phyloP scores from a whole-genome alignment of 2,797 vertebrate species.

The Pampus argenteus region DNA sequence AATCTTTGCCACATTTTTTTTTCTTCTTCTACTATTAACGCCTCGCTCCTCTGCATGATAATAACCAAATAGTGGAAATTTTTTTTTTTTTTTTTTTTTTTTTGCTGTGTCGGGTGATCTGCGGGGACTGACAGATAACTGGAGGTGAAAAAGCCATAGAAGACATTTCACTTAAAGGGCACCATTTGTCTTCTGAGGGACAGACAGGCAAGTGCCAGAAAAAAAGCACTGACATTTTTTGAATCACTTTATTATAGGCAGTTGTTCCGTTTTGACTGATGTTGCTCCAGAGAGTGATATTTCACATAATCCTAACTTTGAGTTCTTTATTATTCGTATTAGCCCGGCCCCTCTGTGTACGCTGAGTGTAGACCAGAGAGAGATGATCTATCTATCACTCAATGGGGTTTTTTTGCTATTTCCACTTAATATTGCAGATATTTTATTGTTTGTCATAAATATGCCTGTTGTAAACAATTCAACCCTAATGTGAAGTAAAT shows the following conservation, averaged over 20 bases:
- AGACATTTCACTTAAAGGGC: constrained; percentile 55
- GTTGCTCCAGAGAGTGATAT: constrained; percentile 32
- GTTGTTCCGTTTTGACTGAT: constrained; percentile 35
- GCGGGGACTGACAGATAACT: constrained; percentile 32
- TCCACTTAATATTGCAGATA: too few relatives aligned
- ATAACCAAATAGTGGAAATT: constrained; percentile 20
- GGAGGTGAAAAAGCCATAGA: constrained; percentile 21
- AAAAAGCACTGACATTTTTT: constrained; percentile 58
- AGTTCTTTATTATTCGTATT: constrained; percentile 5
- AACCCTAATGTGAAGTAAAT: too few relatives aligned
- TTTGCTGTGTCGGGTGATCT: constrained; percentile 5
- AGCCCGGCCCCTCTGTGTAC: neutral
- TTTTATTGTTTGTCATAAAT: too few relatives aligned
- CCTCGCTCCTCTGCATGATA: constrained; percentile 68
- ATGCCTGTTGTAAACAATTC: too few relatives aligned
- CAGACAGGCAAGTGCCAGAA: constrained; percentile 20
- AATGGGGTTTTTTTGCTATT: too few relatives aligned
- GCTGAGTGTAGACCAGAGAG: neutral
- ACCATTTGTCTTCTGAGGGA: constrained; percentile 40
- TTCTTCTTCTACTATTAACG: constrained; percentile 59
- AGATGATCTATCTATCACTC: too few relatives aligned
- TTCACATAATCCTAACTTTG: constrained; percentile 20
- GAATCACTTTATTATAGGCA: constrained; percentile 28
- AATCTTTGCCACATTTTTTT: constrained; percentile 27
- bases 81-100: neutral